Base-by-base conservation (phyloP, 2,113 vertebrate species). In the Montifringilla adamsi region DNA sequence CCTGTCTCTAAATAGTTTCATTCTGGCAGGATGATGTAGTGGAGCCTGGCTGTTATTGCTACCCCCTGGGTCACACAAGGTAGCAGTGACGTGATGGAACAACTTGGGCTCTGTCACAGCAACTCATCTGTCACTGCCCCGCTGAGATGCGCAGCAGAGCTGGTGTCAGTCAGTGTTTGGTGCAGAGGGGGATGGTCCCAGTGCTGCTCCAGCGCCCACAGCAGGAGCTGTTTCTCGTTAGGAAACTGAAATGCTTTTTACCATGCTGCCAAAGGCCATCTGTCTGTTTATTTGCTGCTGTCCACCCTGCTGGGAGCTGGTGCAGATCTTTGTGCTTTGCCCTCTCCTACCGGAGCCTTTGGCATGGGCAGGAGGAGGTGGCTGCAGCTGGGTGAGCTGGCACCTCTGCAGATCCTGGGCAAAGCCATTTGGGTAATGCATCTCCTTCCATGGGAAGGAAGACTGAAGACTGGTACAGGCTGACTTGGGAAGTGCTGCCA, bases 1-100 rank as follows among this genome's bases (percentile, higher is more conserved):
- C 27, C 69, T 55, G 63, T 17, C 67, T 79, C 26, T 11, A 82
- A 78, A 89, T 55, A 87, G 84, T 30, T 70, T 83, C 15, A 1
- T 50, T 72, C 80, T 94, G 94, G 80, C 83, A 94, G 88, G 37
- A 6, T 13, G 58, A 85, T 81, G 78, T 53, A 39, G 78, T 21
- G 63, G 30, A 73, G 83, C 69, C 64, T 26, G 50, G 16, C 4
- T 94, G 93, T 89, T 96, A 82, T 95, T 94, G 90, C 83, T 73
- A 76, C 87, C 76, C 84, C 56, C 73, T 63, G 88, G 96, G 95
- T 95, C 80, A 95, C 47, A 58, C 86, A 76, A 94, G 95, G 92
- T 92, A 84, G 90, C 80, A 3, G 69, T 96, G 93, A 96, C 1
- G 33, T 85, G 58, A 96, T 69, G 95, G 96, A 93, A 96, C 50